These are phyloP conservation scores for Microctenopoma lineatum DNA, from an alignment of 2,797 vertebrate genomes.

Conservation along the genomic window DNA sequence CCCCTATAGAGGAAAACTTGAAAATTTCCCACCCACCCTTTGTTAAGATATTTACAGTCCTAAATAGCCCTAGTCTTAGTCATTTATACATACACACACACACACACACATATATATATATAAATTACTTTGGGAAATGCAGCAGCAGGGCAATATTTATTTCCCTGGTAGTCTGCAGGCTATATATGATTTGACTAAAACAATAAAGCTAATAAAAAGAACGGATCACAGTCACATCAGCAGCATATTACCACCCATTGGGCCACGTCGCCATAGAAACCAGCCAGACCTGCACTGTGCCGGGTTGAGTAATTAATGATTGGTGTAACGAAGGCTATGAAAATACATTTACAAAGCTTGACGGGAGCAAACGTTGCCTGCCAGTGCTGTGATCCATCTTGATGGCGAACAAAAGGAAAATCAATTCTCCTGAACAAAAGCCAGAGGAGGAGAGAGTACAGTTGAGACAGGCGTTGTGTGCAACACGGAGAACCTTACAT, in stretches of 20 bases:
- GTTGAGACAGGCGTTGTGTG: conserved; percentile 50
- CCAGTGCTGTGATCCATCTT: conserved; percentile 73
- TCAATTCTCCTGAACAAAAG: conserved; percentile 78
- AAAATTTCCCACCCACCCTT: no score
- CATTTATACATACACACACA: no score
- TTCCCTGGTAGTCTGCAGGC: no score
- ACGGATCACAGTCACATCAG: conserved; percentile 19
- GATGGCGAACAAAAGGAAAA: conserved; percentile 71
- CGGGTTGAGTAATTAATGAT: conserved; percentile 77
- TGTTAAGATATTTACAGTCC: no score
- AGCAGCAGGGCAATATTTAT: no score
- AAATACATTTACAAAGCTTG: conserved; percentile 75
- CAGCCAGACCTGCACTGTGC: conserved; percentile 48
- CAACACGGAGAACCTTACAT: neutral
- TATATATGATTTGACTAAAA: conserved; percentile 9
- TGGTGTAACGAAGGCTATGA: conserved; percentile 73
- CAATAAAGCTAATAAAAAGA: conserved; percentile 10
- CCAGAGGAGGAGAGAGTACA: conserved; percentile 32
- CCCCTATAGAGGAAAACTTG: no score
- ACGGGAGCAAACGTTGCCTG: conserved; percentile 65
- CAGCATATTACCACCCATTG: conserved; percentile 30
- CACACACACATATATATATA: no score
- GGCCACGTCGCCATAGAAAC: conserved; percentile 72
- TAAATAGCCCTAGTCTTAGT: no score
- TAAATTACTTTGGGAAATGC: no score